Percentiles rank a stretch among this genome's conserved stretches.
Evolutionary conservation across 2,113 vertebrate species (phyloP).

Genomic region (Petaurus breviceps): DNA sequence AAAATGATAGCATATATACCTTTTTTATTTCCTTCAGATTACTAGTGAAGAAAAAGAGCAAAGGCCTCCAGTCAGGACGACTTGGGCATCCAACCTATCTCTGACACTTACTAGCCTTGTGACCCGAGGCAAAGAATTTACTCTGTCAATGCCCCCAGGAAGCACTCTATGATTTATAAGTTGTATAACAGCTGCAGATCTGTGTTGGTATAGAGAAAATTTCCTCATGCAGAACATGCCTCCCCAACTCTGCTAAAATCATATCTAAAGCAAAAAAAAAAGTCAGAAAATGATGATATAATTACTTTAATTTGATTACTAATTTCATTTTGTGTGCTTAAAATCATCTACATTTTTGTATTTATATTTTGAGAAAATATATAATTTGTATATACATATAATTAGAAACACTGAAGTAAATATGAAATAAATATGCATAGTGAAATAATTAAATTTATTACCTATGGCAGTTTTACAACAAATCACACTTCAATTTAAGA

Average conservation of each 20-base stretch:
- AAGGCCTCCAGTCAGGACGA: not conserved
- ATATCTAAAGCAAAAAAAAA: not conserved
- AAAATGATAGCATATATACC: not conserved
- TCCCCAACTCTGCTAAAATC: not conserved
- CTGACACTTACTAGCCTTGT: not conserved
- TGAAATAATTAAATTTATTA: not conserved
- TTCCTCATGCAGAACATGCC: not conserved
- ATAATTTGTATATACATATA: not conserved
- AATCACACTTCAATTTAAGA: not conserved
- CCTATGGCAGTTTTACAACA: not conserved
- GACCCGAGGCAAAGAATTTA: not conserved
- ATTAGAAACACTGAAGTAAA: not conserved
- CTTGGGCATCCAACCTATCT: not conserved
- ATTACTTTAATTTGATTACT: not conserved
- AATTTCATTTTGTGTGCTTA: not conserved
- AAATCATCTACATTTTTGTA: not conserved
- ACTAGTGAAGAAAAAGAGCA: not conserved
- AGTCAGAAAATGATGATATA: not conserved
- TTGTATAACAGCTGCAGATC: not conserved
- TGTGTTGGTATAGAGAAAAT: not conserved
- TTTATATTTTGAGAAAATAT: not conserved
- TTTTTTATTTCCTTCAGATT: not conserved
- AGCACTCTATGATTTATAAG: not conserved
- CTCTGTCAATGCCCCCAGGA: not conserved
- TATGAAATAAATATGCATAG: not conserved